phyloP scores from a whole-genome alignment of 2,888 invertebrate species.

The Abrostola tripartita region DNA sequence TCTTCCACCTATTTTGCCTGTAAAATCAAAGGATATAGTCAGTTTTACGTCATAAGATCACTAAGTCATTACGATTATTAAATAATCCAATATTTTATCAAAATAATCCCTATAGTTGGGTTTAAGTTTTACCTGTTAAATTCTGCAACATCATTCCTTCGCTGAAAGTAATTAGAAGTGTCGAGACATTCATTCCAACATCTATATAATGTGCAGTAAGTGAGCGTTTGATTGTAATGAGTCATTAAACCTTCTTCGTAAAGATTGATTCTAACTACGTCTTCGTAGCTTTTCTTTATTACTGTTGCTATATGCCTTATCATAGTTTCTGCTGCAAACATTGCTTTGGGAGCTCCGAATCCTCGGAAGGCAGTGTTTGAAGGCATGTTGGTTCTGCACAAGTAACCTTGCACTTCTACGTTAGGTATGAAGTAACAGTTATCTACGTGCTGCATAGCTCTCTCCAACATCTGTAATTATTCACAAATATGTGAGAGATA shows the following conservation, averaged over 20 bases:
- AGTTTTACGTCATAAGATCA: too few relatives aligned
- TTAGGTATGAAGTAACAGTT: conserved; percentile 95
- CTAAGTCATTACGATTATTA: too few relatives aligned
- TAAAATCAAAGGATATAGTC: conserved; percentile 49
- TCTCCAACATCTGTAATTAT: conserved; percentile 91
- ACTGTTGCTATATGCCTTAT: conserved; percentile 92
- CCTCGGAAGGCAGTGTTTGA: conserved; percentile 98
- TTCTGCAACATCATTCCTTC: conserved; percentile 88
- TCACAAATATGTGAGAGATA: not conserved
- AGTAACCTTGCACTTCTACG: conserved; percentile 90
- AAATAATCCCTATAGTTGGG: too few relatives aligned
- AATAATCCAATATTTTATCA: too few relatives aligned
- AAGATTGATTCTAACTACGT: conserved; percentile 92
- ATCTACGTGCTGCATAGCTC: conserved; percentile 93
- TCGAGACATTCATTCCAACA: conserved; percentile 94
- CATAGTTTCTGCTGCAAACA: conserved; percentile 94
- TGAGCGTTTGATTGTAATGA: conserved; percentile 92
- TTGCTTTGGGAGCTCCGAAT: conserved; percentile 96
- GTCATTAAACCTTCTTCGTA: conserved; percentile 94
- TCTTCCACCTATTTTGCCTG: conserved; percentile 92
- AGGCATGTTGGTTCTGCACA: conserved; percentile 96
- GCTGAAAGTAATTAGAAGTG: conserved; percentile 89
- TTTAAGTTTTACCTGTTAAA: conserved; percentile 91
- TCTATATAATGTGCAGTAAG: conserved; percentile 90
- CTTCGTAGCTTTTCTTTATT: conserved; percentile 89